Conservation (phyloP, 2,113 vertebrate genomes). For the Hydrochoerus hydrochaeris region DNA sequence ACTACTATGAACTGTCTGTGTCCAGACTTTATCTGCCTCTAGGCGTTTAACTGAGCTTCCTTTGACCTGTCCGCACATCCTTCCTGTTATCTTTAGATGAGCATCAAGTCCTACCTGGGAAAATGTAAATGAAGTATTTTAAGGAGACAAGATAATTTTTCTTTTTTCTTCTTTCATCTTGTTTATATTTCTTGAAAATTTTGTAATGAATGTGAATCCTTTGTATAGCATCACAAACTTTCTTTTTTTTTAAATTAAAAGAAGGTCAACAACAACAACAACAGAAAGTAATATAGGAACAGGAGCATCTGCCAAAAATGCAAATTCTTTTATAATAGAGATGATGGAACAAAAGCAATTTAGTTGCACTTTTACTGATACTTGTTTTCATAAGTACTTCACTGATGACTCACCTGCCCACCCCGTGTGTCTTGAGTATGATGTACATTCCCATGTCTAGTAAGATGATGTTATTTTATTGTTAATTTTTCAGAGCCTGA, state of each 20-base stretch:
- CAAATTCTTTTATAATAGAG: not conserved
- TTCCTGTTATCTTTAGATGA: not conserved
- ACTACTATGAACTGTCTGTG: not conserved
- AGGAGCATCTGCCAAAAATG: not conserved
- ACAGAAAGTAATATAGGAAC: not conserved
- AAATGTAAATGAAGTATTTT: not conserved
- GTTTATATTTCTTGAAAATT: not conserved
- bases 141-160: not conserved
- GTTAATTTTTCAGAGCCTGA: not conserved
- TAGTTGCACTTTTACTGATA: not conserved
- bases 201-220: not conserved
- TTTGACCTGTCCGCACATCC: fast-evolving
- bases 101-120: not conserved
- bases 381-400: not conserved
- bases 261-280: not conserved
- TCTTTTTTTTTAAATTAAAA: not conserved
- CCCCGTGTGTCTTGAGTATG: not conserved
- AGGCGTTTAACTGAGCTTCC: not conserved
- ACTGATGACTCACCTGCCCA: not conserved
- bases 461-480: not conserved
- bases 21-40: not conserved
- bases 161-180: not conserved
- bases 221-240: not conserved
- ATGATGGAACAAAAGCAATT: not conserved
- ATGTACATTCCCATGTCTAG: not conserved